Percentiles rank a stretch among this genome's conserved stretches.
phyloP scores from a whole-genome alignment of 2,888 invertebrate species.

The Chymomyza fuscimana region DNA sequence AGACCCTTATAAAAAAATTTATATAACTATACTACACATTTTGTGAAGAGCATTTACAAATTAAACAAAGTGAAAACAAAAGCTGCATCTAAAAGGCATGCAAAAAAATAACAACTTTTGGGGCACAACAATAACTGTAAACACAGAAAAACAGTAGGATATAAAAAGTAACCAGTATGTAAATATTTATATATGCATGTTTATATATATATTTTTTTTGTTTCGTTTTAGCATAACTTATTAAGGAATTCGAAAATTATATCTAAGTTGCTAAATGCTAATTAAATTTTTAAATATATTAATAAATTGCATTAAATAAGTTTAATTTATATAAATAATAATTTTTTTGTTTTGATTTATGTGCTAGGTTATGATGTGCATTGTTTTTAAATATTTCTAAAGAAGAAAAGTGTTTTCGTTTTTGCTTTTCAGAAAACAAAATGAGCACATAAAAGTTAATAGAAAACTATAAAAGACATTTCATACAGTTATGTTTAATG shows the following conservation, averaged over 20 bases:
- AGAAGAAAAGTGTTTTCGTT: no score
- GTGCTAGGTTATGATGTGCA: conserved; percentile 1
- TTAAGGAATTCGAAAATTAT: conserved; percentile 67
- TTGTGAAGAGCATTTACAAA: not conserved
- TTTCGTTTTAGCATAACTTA: conserved; percentile 55
- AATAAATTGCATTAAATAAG: conserved; percentile 19
- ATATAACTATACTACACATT: not conserved
- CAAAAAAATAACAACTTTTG: conserved; percentile 1
- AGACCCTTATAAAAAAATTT: not conserved
- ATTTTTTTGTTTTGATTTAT: conserved; percentile 12
- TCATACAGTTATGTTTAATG: not conserved
- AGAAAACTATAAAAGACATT: not conserved
- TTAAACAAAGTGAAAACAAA: conserved; percentile 23
- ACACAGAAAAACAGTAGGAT: conserved; percentile 24
- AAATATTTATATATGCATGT: conserved; percentile 15
- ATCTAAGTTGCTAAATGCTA: conserved; percentile 31
- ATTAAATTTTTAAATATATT: conserved; percentile 32
- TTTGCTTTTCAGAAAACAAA: not conserved
- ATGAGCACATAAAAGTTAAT: not conserved
- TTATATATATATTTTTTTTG: conserved; percentile 48
- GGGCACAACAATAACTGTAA: conserved; percentile 8
- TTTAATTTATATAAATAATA: conserved; percentile 29
- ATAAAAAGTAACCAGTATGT: not conserved
- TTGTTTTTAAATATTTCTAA: not conserved
- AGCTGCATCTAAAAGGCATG: conserved; percentile 22